These are phyloP conservation scores for Incurvaria masculella DNA, from an alignment of 2,888 invertebrate genomes.

Conservation along the genomic window DNA sequence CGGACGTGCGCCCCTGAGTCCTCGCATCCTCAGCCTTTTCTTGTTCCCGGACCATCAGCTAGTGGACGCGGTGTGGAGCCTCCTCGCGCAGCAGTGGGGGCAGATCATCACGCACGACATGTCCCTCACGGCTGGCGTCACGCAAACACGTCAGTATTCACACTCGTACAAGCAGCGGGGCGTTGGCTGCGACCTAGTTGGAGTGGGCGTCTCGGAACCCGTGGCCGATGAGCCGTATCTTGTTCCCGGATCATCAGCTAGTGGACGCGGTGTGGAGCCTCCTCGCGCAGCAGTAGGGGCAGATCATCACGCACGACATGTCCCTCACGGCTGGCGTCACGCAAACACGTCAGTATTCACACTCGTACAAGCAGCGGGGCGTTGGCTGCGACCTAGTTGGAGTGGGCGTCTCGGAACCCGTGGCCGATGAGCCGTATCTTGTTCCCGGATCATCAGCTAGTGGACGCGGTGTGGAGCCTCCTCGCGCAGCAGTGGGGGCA, in stretches of 20 bases:
- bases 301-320: constrained; percentile 79
- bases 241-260: constrained; percentile 68
- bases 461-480: constrained; percentile 71
- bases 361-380: too few species aligned
- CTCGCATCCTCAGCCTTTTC: constrained; percentile 66
- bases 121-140: constrained; percentile 67
- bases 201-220: too few species aligned
- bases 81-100: constrained; percentile 77
- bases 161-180: too few species aligned
- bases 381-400: too few species aligned
- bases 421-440: constrained; percentile 68
- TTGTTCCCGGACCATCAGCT: constrained; percentile 69
- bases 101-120: constrained; percentile 80
- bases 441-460: constrained; percentile 67
- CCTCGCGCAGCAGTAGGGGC: constrained; percentile 77
- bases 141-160: constrained; percentile 68
- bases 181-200: too few species aligned
- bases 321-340: constrained; percentile 68
- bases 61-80: constrained; percentile 69
- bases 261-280: constrained; percentile 72
- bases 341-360: constrained; percentile 75
- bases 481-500: constrained; percentile 80
- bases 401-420: constrained; percentile 66
- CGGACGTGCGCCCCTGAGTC: constrained; percentile 65
- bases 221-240: constrained; percentile 65